Evolutionary conservation across 23 tunicate genomes (phyloP).

Genomic region (Trididemnum nubilum): DNA sequence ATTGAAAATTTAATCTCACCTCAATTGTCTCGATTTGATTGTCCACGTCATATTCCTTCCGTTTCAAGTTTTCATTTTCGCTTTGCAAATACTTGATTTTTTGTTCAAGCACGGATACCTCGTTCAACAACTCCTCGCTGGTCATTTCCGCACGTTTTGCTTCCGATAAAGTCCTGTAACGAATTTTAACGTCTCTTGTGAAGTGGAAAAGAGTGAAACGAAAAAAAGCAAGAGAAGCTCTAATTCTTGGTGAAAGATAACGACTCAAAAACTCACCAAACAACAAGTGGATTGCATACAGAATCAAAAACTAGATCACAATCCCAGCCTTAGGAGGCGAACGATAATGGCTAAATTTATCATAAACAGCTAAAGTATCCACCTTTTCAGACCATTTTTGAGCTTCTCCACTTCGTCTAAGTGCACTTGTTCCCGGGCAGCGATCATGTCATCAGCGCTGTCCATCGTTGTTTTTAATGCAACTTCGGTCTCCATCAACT

Average conservation of each 20-base stretch:
- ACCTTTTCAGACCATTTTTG: slow-evolving; percentile 60
- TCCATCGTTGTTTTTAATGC: slow-evolving; percentile 67
- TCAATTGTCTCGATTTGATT: slow-evolving; percentile 47
- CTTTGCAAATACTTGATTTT: slow-evolving; percentile 21
- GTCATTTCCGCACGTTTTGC: slow-evolving; percentile 52
- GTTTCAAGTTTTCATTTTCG: slow-evolving; percentile 39
- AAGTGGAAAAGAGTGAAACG: background rate
- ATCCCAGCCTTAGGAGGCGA: too few relatives aligned
- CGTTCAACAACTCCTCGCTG: slow-evolving; percentile 38
- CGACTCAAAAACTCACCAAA: too few relatives aligned
- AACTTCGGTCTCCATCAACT: slow-evolving; percentile 46
- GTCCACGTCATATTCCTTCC: slow-evolving; percentile 33
- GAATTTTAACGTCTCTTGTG: background rate
- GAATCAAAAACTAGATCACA: too few relatives aligned
- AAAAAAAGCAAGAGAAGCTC: too few relatives aligned
- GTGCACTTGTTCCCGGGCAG: slow-evolving; percentile 40
- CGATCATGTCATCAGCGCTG: slow-evolving; percentile 63
- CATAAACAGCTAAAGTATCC: too few relatives aligned
- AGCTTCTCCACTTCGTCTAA: slow-evolving; percentile 49
- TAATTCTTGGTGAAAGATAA: too few relatives aligned
- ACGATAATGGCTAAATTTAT: too few relatives aligned
- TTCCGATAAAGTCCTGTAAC: slow-evolving; percentile 29
- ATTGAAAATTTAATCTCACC: too few relatives aligned
- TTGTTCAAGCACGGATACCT: slow-evolving; percentile 36
- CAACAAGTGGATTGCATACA: too few relatives aligned